These are phyloP conservation scores for Adelognathus sp. DNA, from an alignment of 2,888 invertebrate species.

Conservation along the genomic window DNA sequence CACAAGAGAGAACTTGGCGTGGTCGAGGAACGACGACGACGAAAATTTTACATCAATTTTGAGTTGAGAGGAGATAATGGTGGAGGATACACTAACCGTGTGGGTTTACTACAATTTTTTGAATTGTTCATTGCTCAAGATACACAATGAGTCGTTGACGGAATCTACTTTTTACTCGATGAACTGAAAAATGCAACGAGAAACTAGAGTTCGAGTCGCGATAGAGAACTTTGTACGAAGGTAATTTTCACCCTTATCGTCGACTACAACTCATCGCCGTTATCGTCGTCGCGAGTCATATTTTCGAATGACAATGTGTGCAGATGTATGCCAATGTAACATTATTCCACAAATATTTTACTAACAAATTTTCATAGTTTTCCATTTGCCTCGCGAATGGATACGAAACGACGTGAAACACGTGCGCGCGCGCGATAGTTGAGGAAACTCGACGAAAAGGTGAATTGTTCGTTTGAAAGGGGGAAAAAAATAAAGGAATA, in stretches of 20 bases:
- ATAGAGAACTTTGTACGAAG: no score
- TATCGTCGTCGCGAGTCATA: background rate
- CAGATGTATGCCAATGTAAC: background rate
- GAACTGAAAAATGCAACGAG: no score
- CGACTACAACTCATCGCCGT: background rate
- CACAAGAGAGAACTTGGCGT: slow-evolving; percentile 37
- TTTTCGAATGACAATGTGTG: slow-evolving; percentile 18
- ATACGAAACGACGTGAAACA: no score
- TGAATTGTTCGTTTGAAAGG: background rate
- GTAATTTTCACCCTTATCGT: background rate
- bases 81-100: slow-evolving; percentile 32
- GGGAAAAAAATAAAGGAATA: background rate
- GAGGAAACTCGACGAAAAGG: background rate
- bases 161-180: no score
- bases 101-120: no score
- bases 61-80: slow-evolving; percentile 51
- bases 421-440: no score
- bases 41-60: slow-evolving; percentile 16
- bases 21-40: slow-evolving; percentile 32
- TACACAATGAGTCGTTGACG: no score
- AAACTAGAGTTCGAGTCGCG: slow-evolving; percentile 11
- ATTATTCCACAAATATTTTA: background rate
- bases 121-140: no score
- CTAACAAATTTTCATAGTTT: background rate
- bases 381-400: background rate